These are phyloP conservation scores for Acrocephalus arundinaceus DNA, from an alignment of 2,113 vertebrate species.

Conservation along the genomic window DNA sequence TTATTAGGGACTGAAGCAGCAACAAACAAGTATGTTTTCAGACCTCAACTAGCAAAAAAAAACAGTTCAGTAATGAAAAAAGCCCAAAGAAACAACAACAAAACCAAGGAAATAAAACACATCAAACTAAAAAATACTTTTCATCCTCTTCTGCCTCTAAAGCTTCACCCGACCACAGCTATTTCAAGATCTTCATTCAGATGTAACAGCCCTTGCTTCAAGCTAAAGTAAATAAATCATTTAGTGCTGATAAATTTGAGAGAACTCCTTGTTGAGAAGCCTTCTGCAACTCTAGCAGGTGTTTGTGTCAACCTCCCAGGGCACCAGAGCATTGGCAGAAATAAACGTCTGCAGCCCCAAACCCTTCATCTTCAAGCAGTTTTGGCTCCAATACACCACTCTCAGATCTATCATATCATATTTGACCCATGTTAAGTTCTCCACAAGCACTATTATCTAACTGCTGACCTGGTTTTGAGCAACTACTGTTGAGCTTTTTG, in stretches of 20 bases:
- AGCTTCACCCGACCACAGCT: not conserved
- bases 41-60: not conserved
- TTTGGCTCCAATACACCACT: not conserved
- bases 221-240: not conserved
- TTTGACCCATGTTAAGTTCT: not conserved
- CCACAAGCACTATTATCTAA: not conserved
- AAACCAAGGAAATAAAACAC: not conserved
- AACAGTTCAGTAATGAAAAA: not conserved
- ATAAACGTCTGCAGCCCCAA: not conserved
- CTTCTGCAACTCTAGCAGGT: not conserved
- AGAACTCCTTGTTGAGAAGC: not conserved
- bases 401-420: not conserved
- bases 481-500: not conserved
- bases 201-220: not conserved
- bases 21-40: rapidly evolving
- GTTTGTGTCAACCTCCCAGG: not conserved
- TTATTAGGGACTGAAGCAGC: not conserved
- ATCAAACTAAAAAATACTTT: not conserved
- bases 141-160: not conserved
- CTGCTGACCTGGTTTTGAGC: not conserved
- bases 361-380: not conserved
- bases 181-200: not conserved
- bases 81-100: not conserved
- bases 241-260: not conserved
- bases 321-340: not conserved